Conservation (phyloP, 2,113 vertebrate genomes). For the Columbina picui region DNA sequence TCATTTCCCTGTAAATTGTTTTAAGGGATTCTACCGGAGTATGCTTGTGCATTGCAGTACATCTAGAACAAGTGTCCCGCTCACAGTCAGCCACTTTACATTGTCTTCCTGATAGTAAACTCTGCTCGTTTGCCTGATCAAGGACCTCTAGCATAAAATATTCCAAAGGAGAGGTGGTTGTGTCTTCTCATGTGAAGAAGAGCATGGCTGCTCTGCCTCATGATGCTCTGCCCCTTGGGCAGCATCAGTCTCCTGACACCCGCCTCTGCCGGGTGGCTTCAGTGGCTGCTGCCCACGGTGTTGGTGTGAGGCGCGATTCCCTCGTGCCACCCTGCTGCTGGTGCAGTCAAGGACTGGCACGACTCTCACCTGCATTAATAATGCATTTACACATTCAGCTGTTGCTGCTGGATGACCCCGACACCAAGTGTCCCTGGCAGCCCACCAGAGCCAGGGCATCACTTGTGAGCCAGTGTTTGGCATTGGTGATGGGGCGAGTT, state of each 20-base stretch:
- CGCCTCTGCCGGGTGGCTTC: too few species aligned
- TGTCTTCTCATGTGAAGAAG: background rate
- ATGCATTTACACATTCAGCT: background rate
- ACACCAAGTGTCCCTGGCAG: background rate
- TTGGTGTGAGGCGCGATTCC: fast-evolving
- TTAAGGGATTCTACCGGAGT: background rate
- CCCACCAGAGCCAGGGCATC: background rate
- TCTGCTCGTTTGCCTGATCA: background rate
- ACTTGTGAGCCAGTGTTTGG: background rate
- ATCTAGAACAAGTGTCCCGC: background rate
- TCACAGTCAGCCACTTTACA: background rate
- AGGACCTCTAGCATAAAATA: background rate
- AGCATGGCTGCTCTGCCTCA: background rate
- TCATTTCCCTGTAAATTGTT: background rate
- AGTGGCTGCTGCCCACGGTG: too few species aligned
- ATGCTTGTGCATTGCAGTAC: background rate
- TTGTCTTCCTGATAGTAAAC: background rate
- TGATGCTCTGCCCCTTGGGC: background rate
- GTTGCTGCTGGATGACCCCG: background rate
- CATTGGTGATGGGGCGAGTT: fast-evolving
- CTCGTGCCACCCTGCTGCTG: background rate
- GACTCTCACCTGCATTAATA: background rate
- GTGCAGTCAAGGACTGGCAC: fast-evolving
- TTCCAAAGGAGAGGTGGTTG: background rate
- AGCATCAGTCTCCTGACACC: too few species aligned